These are phyloP conservation scores for Grallaria varia DNA, from an alignment of 2,113 vertebrate genomes.

Conservation along the genomic window DNA sequence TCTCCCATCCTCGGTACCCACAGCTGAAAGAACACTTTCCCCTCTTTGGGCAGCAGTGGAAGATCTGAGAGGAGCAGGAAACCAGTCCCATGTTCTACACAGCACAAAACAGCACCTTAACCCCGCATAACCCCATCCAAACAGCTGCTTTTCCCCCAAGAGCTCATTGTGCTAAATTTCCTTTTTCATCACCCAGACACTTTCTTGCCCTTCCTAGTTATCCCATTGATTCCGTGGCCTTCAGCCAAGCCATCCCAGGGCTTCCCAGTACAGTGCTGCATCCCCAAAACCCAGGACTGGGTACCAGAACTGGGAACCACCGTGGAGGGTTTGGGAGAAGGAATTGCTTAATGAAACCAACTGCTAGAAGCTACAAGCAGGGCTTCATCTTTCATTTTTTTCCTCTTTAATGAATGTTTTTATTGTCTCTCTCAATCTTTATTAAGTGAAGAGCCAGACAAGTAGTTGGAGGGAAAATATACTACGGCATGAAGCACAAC, in stretches of 20 bases:
- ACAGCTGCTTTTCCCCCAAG: not conserved
- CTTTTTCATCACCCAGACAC: not conserved
- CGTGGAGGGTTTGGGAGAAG: not conserved
- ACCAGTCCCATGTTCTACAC: fast-evolving
- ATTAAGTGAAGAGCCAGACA: slow-evolving; percentile 30
- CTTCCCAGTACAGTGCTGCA: not conserved
- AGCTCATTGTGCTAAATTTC: not conserved
- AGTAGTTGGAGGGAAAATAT: slow-evolving; percentile 20
- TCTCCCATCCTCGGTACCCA: not conserved
- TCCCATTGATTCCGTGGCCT: not conserved
- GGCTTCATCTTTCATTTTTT: not conserved
- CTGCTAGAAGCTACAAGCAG: not conserved
- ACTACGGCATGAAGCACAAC: not conserved
- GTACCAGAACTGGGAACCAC: fast-evolving
- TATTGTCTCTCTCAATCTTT: slow-evolving; percentile 48
- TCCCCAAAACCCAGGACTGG: not conserved
- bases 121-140: not conserved
- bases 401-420: slow-evolving; percentile 15
- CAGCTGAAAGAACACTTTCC: not conserved
- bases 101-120: not conserved
- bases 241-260: not conserved
- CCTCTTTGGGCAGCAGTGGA: not conserved
- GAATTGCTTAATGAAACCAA: not conserved
- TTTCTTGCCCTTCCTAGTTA: not conserved
- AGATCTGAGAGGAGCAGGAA: not conserved